Base-by-base conservation (phyloP, 2,797 vertebrate genomes). In the Mustela erminea region DNA sequence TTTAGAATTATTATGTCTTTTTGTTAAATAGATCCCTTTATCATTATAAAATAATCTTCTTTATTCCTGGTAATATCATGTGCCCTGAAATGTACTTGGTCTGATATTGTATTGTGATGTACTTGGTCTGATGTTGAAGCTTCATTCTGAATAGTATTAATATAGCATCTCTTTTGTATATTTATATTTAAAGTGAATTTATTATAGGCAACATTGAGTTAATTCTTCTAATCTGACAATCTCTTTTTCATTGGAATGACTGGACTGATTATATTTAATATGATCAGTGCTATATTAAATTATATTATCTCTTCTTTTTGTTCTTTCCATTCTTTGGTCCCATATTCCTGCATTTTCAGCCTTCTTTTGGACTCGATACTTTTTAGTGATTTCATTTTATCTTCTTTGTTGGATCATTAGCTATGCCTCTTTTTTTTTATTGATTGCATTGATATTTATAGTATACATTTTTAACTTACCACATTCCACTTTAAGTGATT, bases 101-200 rank as follows among this genome's bases (percentile, higher is more conserved):
- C 21, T 89, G n/a, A 62, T 78, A 32, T 14, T 72, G 52, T 54
- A 54, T 17, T 54, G 17, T 18, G 77, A 77, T 88, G 17, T 56
- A 89, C 52, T 84, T 93, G 83, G 38, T 52, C 21, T 89, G n/a
- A 62, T 46, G 20, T 1, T 62, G 14, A 7, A 83, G 13, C 27
- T 91, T 94, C 17, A 32, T 77, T 49, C 41, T 74, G 75, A 91
- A 91, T 43, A 77, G 21, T 56, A 2, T 68, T 68, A 68, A 29
- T 35, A 54, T 62, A 70, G 74, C 23, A n/a, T 90, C 54, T 87
- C 29, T 66, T 95, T 88, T 72, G 23, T 64, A 78, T 78, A 32
- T 91, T 68, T 93, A 77, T 46, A 58, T 49, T 92, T 62, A 92
- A 27, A 82, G 27, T 88, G 32, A 87, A 80, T 72, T 92, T 84